These are phyloP conservation scores for Drosophila acutilabella DNA, from an alignment of 2,888 invertebrate genomes.

Conservation along the genomic window DNA sequence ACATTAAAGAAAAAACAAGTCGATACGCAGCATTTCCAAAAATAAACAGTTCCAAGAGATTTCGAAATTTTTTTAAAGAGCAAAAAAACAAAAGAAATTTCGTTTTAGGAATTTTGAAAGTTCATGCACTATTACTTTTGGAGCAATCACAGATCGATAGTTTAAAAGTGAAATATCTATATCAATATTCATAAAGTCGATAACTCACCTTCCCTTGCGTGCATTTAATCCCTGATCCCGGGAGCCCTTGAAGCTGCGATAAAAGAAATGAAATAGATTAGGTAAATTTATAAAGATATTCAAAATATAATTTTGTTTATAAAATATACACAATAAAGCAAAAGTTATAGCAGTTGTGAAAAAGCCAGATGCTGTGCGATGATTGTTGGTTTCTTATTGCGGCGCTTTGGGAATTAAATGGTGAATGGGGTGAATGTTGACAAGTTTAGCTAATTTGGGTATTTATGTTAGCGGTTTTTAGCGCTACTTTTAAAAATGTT, in stretches of 20 bases:
- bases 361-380: constrained; percentile 41
- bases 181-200: constrained; percentile 2
- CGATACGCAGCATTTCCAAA: constrained; percentile 74
- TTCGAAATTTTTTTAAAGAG: constrained; percentile 11
- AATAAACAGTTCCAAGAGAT: constrained; percentile 39
- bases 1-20: constrained; percentile 42
- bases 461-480: constrained; percentile 47
- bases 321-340: constrained; percentile 33
- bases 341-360: constrained; percentile 53
- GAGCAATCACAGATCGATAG: constrained; percentile 15
- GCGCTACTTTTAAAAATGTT: constrained; percentile 38
- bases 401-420: not conserved
- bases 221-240: constrained; percentile 86
- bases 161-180: not conserved
- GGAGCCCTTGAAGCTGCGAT: constrained; percentile 88
- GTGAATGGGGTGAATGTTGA: constrained; percentile 14
- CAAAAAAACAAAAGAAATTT: constrained; percentile 34
- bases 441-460: constrained; percentile 12
- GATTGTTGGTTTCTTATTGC: constrained; percentile 4
- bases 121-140: constrained; percentile 58
- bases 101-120: constrained; percentile 43
- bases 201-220: constrained; percentile 84
- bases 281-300: not conserved
- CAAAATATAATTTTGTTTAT: not conserved
- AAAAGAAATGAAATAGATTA: constrained; percentile 12